Evolutionary conservation across 2,888 invertebrate genomes (phyloP).

Genomic region (Napeogenes inachia): DNA sequence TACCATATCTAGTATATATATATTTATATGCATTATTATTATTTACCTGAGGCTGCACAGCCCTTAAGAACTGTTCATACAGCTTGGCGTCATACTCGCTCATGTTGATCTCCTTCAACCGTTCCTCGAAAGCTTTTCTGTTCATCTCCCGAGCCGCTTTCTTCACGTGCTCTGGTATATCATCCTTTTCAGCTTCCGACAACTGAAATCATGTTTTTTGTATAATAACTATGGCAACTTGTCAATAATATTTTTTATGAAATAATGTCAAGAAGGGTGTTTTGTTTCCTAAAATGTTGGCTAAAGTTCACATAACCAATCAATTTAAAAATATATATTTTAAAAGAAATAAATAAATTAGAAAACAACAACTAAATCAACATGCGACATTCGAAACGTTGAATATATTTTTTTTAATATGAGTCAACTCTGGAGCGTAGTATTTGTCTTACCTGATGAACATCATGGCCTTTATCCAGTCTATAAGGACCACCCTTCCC

Average conservation of each 20-base stretch:
- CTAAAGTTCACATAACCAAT: too few relatives aligned
- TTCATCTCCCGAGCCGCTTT: constrained; percentile 96
- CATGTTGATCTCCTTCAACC: constrained; percentile 95
- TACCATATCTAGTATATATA: too few relatives aligned
- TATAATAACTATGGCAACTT: neutral
- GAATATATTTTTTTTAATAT: neutral
- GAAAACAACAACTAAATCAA: too few relatives aligned
- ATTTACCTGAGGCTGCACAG: constrained; percentile 84
- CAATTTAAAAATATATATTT: too few relatives aligned
- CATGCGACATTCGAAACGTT: neutral
- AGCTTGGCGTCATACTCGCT: constrained; percentile 93
- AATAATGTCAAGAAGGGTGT: neutral
- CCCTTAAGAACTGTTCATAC: constrained; percentile 88
- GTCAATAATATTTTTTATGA: constrained; percentile 34
- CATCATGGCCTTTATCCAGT: constrained; percentile 94
- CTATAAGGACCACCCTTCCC: constrained; percentile 98
- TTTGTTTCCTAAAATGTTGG: neutral
- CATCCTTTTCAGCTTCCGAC: constrained; percentile 92
- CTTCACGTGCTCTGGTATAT: constrained; percentile 92
- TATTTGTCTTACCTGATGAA: constrained; percentile 82
- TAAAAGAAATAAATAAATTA: too few relatives aligned
- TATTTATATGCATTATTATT: too few relatives aligned
- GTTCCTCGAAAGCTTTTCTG: constrained; percentile 89
- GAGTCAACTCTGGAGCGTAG: too few relatives aligned
- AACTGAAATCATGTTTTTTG: constrained; percentile 64